These are phyloP conservation scores for Onthophagus sagittarius DNA, from an alignment of 2,888 invertebrate species.

Conservation along the genomic window DNA sequence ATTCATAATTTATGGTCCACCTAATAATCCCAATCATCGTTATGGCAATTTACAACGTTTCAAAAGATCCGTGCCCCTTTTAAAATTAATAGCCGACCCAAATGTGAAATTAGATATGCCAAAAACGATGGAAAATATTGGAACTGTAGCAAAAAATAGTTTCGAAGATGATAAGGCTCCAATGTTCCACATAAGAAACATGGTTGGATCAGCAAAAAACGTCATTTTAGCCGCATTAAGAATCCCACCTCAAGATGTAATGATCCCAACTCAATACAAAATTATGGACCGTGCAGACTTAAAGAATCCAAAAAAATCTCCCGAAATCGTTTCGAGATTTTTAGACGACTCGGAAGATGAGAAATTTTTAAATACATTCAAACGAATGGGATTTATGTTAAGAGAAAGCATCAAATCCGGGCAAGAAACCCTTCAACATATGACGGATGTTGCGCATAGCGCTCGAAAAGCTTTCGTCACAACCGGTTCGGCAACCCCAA, in stretches of 20 bases:
- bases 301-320: constrained; percentile 8
- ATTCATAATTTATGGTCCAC: background rate
- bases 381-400: constrained; percentile 39
- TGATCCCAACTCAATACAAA: constrained; percentile 43
- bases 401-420: constrained; percentile 42
- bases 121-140: constrained; percentile 45
- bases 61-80: constrained; percentile 28
- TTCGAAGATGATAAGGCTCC: constrained; percentile 44
- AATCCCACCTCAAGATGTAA: constrained; percentile 42
- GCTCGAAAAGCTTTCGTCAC: constrained; percentile 38
- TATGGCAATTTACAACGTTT: too few species aligned
- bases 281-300: constrained; percentile 33
- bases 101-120: constrained; percentile 41
- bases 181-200: constrained; percentile 42
- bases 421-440: constrained; percentile 41
- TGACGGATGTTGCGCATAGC: constrained; percentile 40
- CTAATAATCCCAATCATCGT: background rate
- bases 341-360: constrained; percentile 4
- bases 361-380: constrained; percentile 25
- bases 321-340: constrained; percentile 9
- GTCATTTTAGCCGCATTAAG: constrained; percentile 40
- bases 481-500: constrained; percentile 35
- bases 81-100: constrained; percentile 36
- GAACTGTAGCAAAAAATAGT: constrained; percentile 40
- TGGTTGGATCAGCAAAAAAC: constrained; percentile 43